Evolutionary conservation across 2,888 invertebrate species (phyloP), one percentile per base, ranked within the genome.

Genomic region (Serrognathus titanus): DNA sequence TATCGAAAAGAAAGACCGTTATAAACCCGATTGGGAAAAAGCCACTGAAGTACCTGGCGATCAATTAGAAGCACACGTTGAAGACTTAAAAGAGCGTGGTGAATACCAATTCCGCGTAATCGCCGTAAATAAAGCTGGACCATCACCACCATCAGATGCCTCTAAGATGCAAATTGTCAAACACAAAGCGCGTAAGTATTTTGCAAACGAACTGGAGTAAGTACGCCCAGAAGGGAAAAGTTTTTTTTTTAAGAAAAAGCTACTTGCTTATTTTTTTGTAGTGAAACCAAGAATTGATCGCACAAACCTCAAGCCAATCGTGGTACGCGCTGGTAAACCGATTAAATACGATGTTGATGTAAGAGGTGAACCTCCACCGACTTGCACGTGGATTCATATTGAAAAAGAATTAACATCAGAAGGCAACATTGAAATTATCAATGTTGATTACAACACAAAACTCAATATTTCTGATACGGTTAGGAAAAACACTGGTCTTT

Each of bases 271-370:
- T 57, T 49, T 49, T 39, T 43, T 74, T 76, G 40, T 73, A 95
- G 95, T 97, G 75, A 97, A 97, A 79, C 99, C 99, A 40, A 89
- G 94, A 74, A 99, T 99, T 76, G 96, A 97, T 79, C 87, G 97
- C 66, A 94, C 95, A 2, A 95, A 96, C 77, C 81, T 97, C 64
- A 94, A 97, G 76, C 88, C 92, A 47, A 81, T 94, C 46, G 88
- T 89, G 9, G 89, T 97, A 10, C 90, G 95, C 66, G 92, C 94
- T 61, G 97, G 97, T 38, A 95, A 97, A 77, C 84, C 88, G 0
- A 88, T 97, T 63, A 94, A 92, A 79, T 91, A 95, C 75, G 95
- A 96, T 75, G 88, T 98, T 40, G 92, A 96, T 75, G 92, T 96
- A 36, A 87, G 88, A 68, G 99, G 98, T 66, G 98, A 99, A 78